These are phyloP conservation scores for Loxodonta africana DNA, from an alignment of 2,113 vertebrate species.

Conservation along the genomic window DNA sequence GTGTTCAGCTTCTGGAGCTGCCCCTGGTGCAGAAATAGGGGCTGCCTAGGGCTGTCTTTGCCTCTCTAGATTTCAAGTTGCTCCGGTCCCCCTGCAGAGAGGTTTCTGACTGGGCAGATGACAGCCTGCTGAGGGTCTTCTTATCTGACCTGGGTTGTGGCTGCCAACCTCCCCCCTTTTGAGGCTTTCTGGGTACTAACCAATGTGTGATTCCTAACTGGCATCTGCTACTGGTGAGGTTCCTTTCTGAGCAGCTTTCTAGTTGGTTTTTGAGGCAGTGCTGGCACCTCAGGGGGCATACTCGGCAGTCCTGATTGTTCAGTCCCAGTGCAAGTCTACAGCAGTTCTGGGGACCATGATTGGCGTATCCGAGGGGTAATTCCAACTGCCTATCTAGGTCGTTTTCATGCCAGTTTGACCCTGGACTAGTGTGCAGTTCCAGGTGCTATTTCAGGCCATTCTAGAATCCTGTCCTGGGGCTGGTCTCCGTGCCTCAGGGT, in stretches of 20 bases:
- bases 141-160: neutral
- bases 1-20: neutral
- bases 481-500: neutral
- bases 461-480: neutral
- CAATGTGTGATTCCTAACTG: neutral
- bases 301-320: neutral
- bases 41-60: neutral
- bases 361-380: neutral
- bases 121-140: neutral
- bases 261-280: neutral
- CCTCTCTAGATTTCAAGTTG: neutral
- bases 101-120: neutral
- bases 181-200: neutral
- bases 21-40: neutral
- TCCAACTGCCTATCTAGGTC: neutral
- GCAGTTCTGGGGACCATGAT: neutral
- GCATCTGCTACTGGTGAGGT: neutral
- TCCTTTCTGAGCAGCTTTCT: neutral
- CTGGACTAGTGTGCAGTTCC: neutral
- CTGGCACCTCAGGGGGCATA: neutral
- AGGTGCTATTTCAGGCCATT: neutral
- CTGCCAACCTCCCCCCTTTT: neutral
- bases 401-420: neutral
- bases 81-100: neutral
- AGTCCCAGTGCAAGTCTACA: neutral